Percentiles rank a stretch among this genome's conserved stretches.
phyloP scores from a whole-genome alignment of 2,113 vertebrate species.

The Semicossyphus pulcher region DNA sequence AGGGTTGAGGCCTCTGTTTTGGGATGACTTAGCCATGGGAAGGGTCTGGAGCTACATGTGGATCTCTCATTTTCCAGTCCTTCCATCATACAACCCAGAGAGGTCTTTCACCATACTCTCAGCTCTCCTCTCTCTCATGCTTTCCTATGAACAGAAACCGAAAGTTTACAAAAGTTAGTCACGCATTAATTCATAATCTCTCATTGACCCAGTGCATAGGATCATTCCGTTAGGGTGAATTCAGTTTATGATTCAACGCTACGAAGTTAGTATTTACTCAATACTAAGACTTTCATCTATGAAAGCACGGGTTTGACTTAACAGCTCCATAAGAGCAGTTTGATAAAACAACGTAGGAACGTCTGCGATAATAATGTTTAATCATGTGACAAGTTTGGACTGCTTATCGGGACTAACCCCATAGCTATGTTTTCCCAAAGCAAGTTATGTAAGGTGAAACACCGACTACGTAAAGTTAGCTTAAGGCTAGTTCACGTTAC shows the following conservation, averaged over 20 bases:
- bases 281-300: neutral
- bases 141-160: conserved; percentile 75
- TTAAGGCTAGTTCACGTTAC: neutral
- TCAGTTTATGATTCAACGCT: too few species aligned
- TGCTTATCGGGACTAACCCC: neutral
- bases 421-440: neutral
- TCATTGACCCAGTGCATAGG: neutral
- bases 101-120: conserved; percentile 88
- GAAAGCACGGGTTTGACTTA: neutral
- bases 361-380: too few species aligned
- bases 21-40: conserved; percentile 87
- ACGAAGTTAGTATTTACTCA: too few species aligned
- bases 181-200: neutral
- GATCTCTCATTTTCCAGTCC: conserved; percentile 87
- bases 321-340: neutral
- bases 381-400: neutral
- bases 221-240: too few species aligned
- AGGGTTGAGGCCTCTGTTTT: conserved; percentile 88
- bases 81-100: conserved; percentile 91
- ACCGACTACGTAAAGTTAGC: neutral
- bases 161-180: neutral
- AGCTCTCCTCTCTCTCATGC: conserved; percentile 89
- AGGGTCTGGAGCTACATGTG: conserved; percentile 81
- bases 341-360: neutral
- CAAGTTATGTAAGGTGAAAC: neutral